phyloP scores from a whole-genome alignment of 2,888 invertebrate genomes.

The Stenchaetothrips biformis region DNA sequence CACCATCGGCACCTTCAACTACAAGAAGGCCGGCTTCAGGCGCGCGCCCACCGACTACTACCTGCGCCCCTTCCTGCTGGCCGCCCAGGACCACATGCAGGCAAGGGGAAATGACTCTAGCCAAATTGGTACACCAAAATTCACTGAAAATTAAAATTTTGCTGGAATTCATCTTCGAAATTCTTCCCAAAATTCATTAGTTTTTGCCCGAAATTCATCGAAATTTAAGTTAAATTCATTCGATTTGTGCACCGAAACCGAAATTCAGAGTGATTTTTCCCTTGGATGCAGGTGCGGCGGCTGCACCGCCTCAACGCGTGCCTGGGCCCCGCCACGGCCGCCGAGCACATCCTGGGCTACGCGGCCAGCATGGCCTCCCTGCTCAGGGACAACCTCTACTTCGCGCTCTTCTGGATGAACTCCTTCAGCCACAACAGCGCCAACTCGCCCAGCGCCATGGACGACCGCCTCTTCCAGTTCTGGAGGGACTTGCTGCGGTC shows the following conservation, averaged over 20 bases:
- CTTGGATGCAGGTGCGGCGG: background rate
- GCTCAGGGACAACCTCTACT: conserved; percentile 58
- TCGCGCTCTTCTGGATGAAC: conserved; percentile 76
- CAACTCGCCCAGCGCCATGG: conserved; percentile 63
- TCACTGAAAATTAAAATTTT: too few relatives aligned
- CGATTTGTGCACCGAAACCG: too few relatives aligned
- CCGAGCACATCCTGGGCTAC: conserved; percentile 65
- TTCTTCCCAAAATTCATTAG: too few relatives aligned
- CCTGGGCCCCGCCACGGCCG: conserved; percentile 57
- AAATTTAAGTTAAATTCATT: too few relatives aligned
- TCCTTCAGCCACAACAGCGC: conserved; percentile 68
- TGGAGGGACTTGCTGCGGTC: conserved; percentile 57
- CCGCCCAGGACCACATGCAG: conserved; percentile 53
- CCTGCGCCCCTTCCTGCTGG: conserved; percentile 65
- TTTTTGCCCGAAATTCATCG: too few relatives aligned
- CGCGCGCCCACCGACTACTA: conserved; percentile 77
- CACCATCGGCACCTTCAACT: conserved; percentile 69
- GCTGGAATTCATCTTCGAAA: too few relatives aligned
- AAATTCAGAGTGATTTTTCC: too few relatives aligned
- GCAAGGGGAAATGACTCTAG: too few relatives aligned
- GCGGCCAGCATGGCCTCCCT: conserved; percentile 62
- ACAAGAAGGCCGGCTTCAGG: conserved; percentile 65
- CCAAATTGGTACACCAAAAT: too few relatives aligned
- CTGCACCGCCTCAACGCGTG: conserved; percentile 52
- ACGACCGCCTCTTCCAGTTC: conserved; percentile 52